Evolutionary conservation across 1,140 invertebrate genomes (phyloP).

Genomic region (Calephelis virginiensis): DNA sequence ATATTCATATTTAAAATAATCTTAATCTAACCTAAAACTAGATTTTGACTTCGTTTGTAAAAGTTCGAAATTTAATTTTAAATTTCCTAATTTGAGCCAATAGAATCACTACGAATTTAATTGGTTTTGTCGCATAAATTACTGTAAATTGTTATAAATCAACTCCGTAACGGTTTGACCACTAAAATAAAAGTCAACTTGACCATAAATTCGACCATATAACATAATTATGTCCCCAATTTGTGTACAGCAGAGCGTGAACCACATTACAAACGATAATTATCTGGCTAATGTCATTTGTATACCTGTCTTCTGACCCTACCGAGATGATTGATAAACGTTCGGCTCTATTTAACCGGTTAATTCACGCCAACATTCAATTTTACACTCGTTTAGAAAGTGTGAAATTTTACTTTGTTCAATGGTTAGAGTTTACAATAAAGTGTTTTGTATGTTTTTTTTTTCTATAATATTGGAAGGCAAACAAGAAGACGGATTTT

Average conservation of each 20-base stretch:
- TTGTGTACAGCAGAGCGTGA: conserved; percentile 37
- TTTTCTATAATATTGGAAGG: too few relatives aligned
- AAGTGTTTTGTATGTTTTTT: too few relatives aligned
- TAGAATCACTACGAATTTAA: too few relatives aligned
- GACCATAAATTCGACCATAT: conserved; percentile 15
- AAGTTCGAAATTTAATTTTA: not conserved
- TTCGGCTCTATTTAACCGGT: conserved; percentile 26
- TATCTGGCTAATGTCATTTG: conserved; percentile 32
- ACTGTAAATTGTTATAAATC: not conserved
- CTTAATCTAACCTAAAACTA: too few relatives aligned
- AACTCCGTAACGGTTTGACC: not conserved
- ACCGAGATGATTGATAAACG: conserved; percentile 27
- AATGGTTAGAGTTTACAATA: too few relatives aligned
- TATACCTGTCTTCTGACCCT: conserved; percentile 22
- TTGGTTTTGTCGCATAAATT: not conserved
- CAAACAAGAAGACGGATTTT: too few relatives aligned
- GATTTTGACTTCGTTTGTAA: not conserved
- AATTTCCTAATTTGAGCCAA: too few relatives aligned
- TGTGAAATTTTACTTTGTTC: conserved; percentile 8
- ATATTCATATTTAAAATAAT: too few relatives aligned
- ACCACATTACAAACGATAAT: conserved; percentile 27
- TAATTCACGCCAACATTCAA: conserved; percentile 14
- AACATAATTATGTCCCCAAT: conserved; percentile 38
- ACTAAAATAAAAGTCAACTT: conserved; percentile 1
- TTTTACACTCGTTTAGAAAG: conserved; percentile 11